Evolutionary conservation across 2,888 invertebrate genomes (phyloP).

Genomic region (Sinopyrophorus schimmeli): DNA sequence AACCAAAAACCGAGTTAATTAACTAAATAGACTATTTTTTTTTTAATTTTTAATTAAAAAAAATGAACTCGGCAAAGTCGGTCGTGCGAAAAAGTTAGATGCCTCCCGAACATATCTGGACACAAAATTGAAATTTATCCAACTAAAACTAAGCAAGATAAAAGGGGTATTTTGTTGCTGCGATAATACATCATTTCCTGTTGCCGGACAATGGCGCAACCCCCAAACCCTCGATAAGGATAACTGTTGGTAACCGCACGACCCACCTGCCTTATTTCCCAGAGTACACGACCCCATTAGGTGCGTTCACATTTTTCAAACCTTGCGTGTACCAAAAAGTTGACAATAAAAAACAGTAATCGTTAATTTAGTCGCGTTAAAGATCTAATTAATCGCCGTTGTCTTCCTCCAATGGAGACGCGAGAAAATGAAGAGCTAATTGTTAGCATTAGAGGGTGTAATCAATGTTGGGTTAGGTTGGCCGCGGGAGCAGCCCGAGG

Average conservation of each 20-base stretch:
- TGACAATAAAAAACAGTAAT: constrained; percentile 5
- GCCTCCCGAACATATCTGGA: no score
- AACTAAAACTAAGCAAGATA: no score
- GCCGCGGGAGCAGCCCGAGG: constrained; percentile 35
- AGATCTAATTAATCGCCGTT: constrained; percentile 11
- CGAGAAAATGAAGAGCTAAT: constrained; percentile 29
- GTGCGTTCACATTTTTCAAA: constrained; percentile 11
- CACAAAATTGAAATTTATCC: no score
- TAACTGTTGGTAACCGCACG: constrained; percentile 12
- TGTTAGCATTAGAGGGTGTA: constrained; percentile 34
- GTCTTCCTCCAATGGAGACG: constrained; percentile 8
- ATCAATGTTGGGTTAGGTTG: constrained; percentile 38
- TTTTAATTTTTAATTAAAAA: no score
- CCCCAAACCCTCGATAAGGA: constrained; percentile 2
- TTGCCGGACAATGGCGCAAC: constrained; percentile 8
- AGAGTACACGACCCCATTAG: constrained; percentile 17
- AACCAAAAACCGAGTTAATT: no score
- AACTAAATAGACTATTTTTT: no score
- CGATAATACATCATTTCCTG: constrained; percentile 4
- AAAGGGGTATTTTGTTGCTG: no score
- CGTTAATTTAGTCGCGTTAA: constrained; percentile 8
- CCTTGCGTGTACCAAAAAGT: constrained; percentile 14
- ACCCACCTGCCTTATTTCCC: constrained; percentile 29
- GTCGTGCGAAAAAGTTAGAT: no score
- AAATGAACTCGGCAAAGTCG: no score